Evolutionary conservation across 2,888 invertebrate species (phyloP).

Genomic region (Autographa pulchrina): DNA sequence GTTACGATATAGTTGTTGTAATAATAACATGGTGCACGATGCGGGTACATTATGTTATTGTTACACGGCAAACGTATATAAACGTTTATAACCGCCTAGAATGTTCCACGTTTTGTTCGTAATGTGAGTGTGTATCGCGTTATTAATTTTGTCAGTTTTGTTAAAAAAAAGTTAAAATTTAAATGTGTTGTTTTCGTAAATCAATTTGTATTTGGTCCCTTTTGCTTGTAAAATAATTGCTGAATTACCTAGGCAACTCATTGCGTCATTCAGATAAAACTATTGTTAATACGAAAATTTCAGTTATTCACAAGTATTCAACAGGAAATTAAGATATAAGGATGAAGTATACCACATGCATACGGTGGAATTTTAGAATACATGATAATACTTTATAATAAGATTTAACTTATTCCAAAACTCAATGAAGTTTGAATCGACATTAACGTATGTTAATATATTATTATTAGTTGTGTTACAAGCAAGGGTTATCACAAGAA

Average conservation of each 20-base stretch:
- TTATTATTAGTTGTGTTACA: slow-evolving; percentile 87
- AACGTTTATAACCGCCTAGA: slow-evolving; percentile 79
- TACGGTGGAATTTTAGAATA: slow-evolving; percentile 62
- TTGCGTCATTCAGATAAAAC: slow-evolving; percentile 74
- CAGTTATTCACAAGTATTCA: slow-evolving; percentile 77
- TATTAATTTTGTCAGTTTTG: slow-evolving; percentile 82
- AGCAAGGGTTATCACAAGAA: slow-evolving; percentile 88
- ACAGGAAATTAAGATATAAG: slow-evolving; percentile 69
- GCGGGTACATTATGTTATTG: slow-evolving; percentile 70
- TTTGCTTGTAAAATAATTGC: slow-evolving; percentile 88
- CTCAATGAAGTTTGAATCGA: slow-evolving; percentile 64
- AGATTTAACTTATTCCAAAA: slow-evolving; percentile 50
- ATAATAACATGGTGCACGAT: slow-evolving; percentile 71
- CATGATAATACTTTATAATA: slow-evolving; percentile 56
- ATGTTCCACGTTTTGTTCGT: slow-evolving; percentile 78
- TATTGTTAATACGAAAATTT: slow-evolving; percentile 76
- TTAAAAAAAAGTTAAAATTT: slow-evolving; percentile 76
- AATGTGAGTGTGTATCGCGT: slow-evolving; percentile 70
- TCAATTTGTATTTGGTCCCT: slow-evolving; percentile 87
- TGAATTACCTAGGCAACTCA: slow-evolving; percentile 74
- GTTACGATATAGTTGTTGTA: slow-evolving; percentile 76
- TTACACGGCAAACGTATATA: slow-evolving; percentile 66
- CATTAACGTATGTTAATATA: slow-evolving; percentile 78
- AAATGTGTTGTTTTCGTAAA: slow-evolving; percentile 72
- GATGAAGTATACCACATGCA: slow-evolving; percentile 73